Percentiles rank a stretch among this genome's conserved stretches.
Conservation (phyloP, 1,140 invertebrate genomes). For the Planococcus citri region DNA sequence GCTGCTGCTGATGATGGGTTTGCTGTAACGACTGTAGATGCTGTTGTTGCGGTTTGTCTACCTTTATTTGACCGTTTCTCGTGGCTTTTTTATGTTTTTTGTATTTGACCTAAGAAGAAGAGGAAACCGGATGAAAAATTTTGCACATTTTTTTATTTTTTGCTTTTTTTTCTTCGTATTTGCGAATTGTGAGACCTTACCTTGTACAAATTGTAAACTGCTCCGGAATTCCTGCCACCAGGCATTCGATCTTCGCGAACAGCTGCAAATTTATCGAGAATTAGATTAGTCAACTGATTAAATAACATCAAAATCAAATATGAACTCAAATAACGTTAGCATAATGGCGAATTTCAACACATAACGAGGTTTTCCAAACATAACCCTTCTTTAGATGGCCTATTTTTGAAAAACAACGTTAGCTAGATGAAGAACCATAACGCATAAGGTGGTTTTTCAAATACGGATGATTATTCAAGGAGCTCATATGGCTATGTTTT, state of each 20-base stretch:
- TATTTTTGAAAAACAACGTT: too few relatives aligned
- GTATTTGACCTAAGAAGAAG: constrained; percentile 70
- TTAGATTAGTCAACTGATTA: background rate
- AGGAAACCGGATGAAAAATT: background rate
- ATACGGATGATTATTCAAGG: too few relatives aligned
- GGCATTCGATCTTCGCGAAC: constrained; percentile 98
- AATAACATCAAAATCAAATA: background rate
- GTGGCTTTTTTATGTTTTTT: constrained; percentile 87
- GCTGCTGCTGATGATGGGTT: constrained; percentile 17
- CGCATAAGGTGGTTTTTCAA: too few relatives aligned
- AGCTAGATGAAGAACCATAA: too few relatives aligned
- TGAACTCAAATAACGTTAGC: too few relatives aligned
- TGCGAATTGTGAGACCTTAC: constrained; percentile 35
- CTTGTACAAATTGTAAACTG: constrained; percentile 98
- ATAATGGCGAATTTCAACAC: too few relatives aligned
- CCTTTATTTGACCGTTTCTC: constrained; percentile 42
- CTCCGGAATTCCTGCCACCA: constrained; percentile 93
- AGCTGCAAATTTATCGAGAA: constrained; percentile 44
- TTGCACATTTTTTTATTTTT: background rate
- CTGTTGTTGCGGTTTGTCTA: constrained; percentile 23
- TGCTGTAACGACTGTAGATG: background rate
- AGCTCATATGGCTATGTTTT: too few relatives aligned
- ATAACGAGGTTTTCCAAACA: too few relatives aligned
- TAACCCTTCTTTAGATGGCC: too few relatives aligned
- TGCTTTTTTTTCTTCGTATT: too few relatives aligned